phyloP scores from a whole-genome alignment of 2,113 vertebrate genomes.

The Lepus americanus region DNA sequence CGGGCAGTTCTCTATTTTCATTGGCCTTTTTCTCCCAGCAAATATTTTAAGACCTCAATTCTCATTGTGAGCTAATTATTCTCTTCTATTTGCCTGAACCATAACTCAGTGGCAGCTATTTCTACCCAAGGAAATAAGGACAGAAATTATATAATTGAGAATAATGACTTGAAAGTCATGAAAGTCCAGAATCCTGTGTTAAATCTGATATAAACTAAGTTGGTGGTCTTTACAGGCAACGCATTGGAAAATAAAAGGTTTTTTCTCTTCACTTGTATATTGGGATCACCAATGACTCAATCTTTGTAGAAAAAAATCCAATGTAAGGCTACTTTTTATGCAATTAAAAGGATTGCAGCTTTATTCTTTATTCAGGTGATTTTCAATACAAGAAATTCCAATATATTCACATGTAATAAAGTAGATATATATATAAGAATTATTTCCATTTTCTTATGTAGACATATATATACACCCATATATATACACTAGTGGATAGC shows the following conservation, averaged over 20 bases:
- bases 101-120: constrained; percentile 66
- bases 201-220: not conserved
- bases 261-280: not conserved
- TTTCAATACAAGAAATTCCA: constrained; percentile 27
- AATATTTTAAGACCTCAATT: constrained; percentile 44
- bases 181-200: not conserved
- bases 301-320: constrained; percentile 32
- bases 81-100: constrained; percentile 35
- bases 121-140: constrained; percentile 55
- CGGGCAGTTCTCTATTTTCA: constrained; percentile 59
- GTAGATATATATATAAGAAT: constrained; percentile 28
- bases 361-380: constrained; percentile 2
- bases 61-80: constrained; percentile 67
- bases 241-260: not conserved
- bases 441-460: not conserved
- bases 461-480: not conserved
- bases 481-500: not conserved
- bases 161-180: constrained; percentile 49
- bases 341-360: not conserved
- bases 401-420: constrained; percentile 31
- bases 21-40: constrained; percentile 64
- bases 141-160: constrained; percentile 71
- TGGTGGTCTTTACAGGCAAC: constrained; percentile 44
- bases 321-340: not conserved
- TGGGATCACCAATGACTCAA: not conserved